Evolutionary conservation across 2,113 vertebrate genomes (phyloP).

Genomic region (Tor tambroides): DNA sequence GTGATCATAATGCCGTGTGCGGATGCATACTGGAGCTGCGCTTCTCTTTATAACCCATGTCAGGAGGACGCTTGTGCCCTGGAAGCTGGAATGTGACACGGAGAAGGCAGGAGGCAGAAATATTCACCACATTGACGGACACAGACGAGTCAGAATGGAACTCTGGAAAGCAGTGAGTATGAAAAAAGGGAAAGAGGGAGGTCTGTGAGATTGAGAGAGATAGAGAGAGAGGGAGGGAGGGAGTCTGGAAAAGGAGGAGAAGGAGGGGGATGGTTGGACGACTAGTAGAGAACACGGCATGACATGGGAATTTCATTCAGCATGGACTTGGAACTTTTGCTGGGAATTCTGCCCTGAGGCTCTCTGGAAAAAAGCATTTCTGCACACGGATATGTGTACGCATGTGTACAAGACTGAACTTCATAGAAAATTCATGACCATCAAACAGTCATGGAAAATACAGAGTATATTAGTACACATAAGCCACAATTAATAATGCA

Average conservation of each 20-base stretch:
- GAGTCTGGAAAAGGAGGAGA: neutral
- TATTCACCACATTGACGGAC: constrained; percentile 11
- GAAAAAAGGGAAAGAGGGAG: constrained; percentile 25
- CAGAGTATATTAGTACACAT: neutral
- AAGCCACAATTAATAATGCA: neutral
- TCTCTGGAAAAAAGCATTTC: neutral
- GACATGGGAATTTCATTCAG: constrained; percentile 53
- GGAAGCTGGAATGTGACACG: constrained; percentile 48
- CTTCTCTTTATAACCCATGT: constrained; percentile 33
- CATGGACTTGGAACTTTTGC: constrained; percentile 37
- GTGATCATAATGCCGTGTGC: neutral
- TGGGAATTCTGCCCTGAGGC: constrained; percentile 24
- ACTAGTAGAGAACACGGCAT: constrained; percentile 44
- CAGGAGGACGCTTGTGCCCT: neutral
- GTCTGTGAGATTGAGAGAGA: neutral
- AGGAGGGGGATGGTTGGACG: constrained; percentile 19
- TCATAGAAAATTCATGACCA: neutral
- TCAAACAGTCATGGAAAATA: neutral
- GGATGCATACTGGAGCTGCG: neutral
- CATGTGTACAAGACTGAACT: neutral
- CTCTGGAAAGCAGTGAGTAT: constrained; percentile 9
- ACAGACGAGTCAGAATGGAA: constrained; percentile 3
- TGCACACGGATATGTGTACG: too few relatives aligned
- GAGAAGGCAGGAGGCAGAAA: constrained; percentile 27
- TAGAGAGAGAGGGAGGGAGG: neutral